Evolutionary conservation across 2,888 invertebrate genomes (phyloP).

Genomic region (Unio pictorum): DNA sequence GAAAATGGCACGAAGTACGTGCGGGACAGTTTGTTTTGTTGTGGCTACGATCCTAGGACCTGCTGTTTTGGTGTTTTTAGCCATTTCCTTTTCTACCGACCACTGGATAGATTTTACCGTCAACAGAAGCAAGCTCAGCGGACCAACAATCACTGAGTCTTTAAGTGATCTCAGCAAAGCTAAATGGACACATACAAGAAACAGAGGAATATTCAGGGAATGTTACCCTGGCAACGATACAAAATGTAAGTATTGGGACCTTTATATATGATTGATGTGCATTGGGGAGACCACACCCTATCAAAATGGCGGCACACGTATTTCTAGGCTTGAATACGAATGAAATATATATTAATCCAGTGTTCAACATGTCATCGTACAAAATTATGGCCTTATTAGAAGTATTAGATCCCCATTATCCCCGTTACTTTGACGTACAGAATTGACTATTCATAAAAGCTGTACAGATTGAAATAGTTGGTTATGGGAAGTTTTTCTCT

Average conservation of each 20-base stretch:
- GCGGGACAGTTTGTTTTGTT: constrained; percentile 39
- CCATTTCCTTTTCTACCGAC: constrained; percentile 63
- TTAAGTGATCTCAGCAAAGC: no score
- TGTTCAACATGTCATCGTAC: neutral
- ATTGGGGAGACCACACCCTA: neutral
- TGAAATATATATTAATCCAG: neutral
- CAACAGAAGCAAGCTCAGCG: constrained; percentile 24
- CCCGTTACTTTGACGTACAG: neutral
- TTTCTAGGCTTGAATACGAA: neutral
- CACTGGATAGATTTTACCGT: constrained; percentile 62
- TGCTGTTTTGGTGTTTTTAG: constrained; percentile 54
- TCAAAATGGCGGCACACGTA: neutral
- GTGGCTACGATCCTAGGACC: constrained; percentile 55
- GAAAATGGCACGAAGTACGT: constrained; percentile 36
- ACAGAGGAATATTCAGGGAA: constrained; percentile 61
- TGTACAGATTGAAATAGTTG: no score
- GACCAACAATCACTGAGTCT: neutral
- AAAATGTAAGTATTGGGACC: constrained; percentile 50
- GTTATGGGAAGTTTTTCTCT: no score
- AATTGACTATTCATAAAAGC: no score
- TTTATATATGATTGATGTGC: neutral
- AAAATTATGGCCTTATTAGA: neutral
- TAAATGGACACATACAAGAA: constrained; percentile 45
- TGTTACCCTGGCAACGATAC: constrained; percentile 64
- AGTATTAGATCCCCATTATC: neutral